Conservation (phyloP, 2,113 vertebrate genomes). For the Lagopus muta region DNA sequence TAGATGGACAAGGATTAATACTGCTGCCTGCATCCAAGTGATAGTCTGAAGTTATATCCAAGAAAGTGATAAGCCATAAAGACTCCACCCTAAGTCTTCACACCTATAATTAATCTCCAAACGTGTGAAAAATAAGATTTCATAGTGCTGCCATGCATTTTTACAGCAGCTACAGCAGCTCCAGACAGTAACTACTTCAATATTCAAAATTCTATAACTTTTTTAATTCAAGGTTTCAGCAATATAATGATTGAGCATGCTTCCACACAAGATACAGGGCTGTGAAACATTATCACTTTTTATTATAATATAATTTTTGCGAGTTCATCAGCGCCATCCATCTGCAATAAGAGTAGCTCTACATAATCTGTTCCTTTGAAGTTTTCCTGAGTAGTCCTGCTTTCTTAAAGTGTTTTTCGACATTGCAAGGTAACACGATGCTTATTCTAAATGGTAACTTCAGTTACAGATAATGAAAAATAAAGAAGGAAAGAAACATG, state of each 20-base stretch:
- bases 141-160: neutral
- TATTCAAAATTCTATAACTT: neutral
- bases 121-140: neutral
- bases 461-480: neutral
- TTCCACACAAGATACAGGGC: neutral
- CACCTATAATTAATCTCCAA: neutral
- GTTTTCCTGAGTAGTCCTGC: neutral
- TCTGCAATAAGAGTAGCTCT: neutral
- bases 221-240: neutral
- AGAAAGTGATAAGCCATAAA: rapidly evolving
- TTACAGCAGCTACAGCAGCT: neutral
- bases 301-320: neutral
- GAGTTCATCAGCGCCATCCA: neutral
- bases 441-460: neutral
- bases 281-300: neutral
- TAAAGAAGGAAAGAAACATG: neutral
- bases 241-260: neutral
- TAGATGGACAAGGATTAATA: neutral
- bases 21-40: neutral
- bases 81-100: neutral
- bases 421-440: neutral
- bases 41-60: neutral
- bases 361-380: neutral
- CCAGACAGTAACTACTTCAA: neutral
- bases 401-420: neutral